phyloP scores from a whole-genome alignment of 1,140 invertebrate genomes.

The Conus betulinus region DNA sequence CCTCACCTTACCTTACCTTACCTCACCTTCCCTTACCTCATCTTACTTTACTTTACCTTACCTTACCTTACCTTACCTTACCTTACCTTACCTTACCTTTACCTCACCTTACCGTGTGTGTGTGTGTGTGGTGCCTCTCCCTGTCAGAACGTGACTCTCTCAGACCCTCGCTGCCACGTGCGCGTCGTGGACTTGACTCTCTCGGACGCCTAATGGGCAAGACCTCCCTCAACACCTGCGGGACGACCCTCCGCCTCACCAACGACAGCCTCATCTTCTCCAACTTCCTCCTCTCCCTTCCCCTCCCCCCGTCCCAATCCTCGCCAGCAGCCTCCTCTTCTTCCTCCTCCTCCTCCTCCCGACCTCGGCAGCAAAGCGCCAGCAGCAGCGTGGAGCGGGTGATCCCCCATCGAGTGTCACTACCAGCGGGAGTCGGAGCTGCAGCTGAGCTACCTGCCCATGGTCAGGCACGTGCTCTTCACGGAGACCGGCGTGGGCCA shows the following conservation, averaged over 20 bases:
- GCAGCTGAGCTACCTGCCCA: background rate
- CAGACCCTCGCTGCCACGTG: background rate
- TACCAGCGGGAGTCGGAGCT: background rate
- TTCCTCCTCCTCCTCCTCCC: background rate
- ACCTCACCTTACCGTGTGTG: too few relatives aligned
- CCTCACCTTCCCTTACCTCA: too few relatives aligned
- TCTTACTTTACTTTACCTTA: too few relatives aligned
- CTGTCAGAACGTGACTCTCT: background rate
- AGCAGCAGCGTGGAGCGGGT: conserved; percentile 7
- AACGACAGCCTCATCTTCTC: conserved; percentile 1
- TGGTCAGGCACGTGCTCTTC: background rate
- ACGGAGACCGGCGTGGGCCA: background rate
- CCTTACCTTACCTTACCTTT: too few relatives aligned
- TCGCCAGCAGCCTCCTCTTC: background rate
- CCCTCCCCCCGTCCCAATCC: too few relatives aligned
- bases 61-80: too few relatives aligned
- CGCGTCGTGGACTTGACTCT: background rate
- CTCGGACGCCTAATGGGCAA: background rate
- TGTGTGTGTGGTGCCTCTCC: too few relatives aligned
- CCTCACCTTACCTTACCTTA: too few relatives aligned
- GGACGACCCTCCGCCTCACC: background rate
- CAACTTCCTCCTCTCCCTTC: background rate
- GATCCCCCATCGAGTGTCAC: background rate
- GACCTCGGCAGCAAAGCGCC: background rate
- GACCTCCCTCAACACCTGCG: conserved; percentile 2